Evolutionary conservation across 1,140 invertebrate genomes (phyloP), one percentile per base, ranked within the genome.

Genomic region (Drosophila varians): DNA sequence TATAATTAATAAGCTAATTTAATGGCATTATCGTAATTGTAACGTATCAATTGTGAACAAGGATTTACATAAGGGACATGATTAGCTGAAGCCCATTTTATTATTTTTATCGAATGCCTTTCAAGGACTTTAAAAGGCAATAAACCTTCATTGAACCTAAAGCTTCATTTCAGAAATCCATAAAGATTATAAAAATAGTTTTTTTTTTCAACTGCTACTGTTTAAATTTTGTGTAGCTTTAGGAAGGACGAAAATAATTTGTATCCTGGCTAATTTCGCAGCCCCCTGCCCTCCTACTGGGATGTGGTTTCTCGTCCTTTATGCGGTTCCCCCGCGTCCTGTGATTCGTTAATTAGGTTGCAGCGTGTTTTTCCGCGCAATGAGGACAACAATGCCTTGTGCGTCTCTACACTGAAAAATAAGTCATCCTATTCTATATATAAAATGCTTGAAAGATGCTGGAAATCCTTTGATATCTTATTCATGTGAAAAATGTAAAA

Each of bases 301-400:
- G 40, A 36, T 62, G 61, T 23, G 56, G 56, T 38, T 40, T 21
- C 14, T 21, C 9, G 3, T 12, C 42, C 34, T n/a, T 19, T 11
- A 9, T 26, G 11, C 14, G 16, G 9, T 8, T 19, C 28, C 18
- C 25, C 36, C 11, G 3, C 19, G 14, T 4, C 7, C 14, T 25
- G 14, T 28, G 45, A 65, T 51, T 65, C 47, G 36, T 34, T 66
- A 66, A 66, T 66, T 66, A 66, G 62, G 60, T 65, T 66, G 62
- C 62, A 66, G 25, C 46, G 45, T 31, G 62, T 66, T 66, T 42
- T 65, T 51, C 45, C 60, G 45, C 46, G 5, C 43, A 28, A 19
- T 46, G 16, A 42, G 36, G 45, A 66, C 46, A 34, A 42, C 25
- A 25, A 52, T 65, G 61, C 18, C 16, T 43, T 42, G 3, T 62